Base-by-base conservation (phyloP, 1,140 invertebrate genomes). In the Atta texana region DNA sequence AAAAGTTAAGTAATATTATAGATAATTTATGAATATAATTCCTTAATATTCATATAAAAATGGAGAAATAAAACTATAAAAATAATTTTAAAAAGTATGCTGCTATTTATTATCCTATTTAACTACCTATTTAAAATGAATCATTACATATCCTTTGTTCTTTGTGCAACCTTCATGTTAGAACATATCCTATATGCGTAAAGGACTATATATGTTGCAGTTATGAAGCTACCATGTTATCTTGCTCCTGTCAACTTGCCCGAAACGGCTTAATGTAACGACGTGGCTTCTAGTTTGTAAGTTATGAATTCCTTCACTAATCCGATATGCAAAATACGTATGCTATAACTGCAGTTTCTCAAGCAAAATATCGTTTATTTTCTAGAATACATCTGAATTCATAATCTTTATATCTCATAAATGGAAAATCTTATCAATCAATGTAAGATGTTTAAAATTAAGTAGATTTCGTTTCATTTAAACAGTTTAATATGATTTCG, bases 241-340 rank as follows among this genome's bases (percentile, higher is more conserved):
- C 66, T 81, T 81, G 78, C 59, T 21, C 66, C 34, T 71, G 78
- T 81, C 78, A 81, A 81, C 31, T 71, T 72, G 78, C 51, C 21
- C 66, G 66, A 51, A 81, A 81, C 63, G 78, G 78, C 78, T 81
- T 81, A 81, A 81, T 81, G 66, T 81, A 81, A 72, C 34, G 51
- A 51, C 34, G 21, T n/a, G 31, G 64, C 66, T 81, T 72, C 66
- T 71, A 81, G 78, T 81, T 81, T 71, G 66, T 81, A 81, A 81
- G 66, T 81, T 81, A 81, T 71, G 51, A 81, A 72, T 81, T 81
- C 66, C 75, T 64, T 49, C 59, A 31, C 51, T 81, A 81, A 81
- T 81, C 51, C 51, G 34, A 72, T 81, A 72, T 72, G 66, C 66
- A 71, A 81, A 81, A 71, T 57, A 71, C 31, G 34, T 31, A 39